phyloP scores from a whole-genome alignment of 2,888 invertebrate genomes.

The Polydrusus tereticollis region DNA sequence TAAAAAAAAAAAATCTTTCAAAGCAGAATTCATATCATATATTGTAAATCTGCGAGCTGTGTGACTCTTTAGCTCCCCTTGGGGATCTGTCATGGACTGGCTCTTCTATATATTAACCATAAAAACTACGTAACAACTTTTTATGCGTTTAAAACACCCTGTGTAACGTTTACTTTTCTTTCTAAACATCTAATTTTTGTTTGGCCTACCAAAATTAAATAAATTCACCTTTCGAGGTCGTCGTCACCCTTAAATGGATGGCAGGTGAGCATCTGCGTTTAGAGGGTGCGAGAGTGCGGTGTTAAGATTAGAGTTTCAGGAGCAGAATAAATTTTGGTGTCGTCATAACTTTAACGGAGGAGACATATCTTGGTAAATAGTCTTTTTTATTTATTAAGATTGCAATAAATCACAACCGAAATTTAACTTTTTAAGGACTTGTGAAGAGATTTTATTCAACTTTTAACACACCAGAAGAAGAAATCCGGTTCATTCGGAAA shows the following conservation, averaged over 20 bases:
- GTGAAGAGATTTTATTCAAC: neutral
- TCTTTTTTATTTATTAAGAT: slow-evolving; percentile 5
- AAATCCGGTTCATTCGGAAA: too few species aligned
- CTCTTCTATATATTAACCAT: too few species aligned
- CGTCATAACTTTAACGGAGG: slow-evolving; percentile 22
- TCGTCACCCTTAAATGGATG: slow-evolving; percentile 12
- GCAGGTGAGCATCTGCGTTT: slow-evolving; percentile 26
- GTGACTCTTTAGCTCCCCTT: too few species aligned
- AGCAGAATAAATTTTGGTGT: slow-evolving; percentile 18
- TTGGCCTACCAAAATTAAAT: neutral
- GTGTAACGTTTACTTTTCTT: too few species aligned
- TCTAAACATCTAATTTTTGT: too few species aligned
- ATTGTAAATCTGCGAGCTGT: too few species aligned
- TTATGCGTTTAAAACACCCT: too few species aligned
- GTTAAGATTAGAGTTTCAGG: slow-evolving; percentile 21
- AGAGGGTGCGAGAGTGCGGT: slow-evolving; percentile 12
- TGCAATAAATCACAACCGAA: neutral
- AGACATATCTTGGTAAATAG: slow-evolving; percentile 7
- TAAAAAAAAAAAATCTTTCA: too few species aligned
- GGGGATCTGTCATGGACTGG: too few species aligned
- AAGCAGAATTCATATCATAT: too few species aligned
- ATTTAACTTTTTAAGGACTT: neutral
- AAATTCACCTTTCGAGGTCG: slow-evolving; percentile 9
- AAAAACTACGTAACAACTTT: too few species aligned
- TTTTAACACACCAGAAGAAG: neutral